Percentiles rank a stretch among this genome's conserved stretches.
Evolutionary conservation across 2,113 vertebrate species (phyloP).

Genomic region (Strigops habroptila): DNA sequence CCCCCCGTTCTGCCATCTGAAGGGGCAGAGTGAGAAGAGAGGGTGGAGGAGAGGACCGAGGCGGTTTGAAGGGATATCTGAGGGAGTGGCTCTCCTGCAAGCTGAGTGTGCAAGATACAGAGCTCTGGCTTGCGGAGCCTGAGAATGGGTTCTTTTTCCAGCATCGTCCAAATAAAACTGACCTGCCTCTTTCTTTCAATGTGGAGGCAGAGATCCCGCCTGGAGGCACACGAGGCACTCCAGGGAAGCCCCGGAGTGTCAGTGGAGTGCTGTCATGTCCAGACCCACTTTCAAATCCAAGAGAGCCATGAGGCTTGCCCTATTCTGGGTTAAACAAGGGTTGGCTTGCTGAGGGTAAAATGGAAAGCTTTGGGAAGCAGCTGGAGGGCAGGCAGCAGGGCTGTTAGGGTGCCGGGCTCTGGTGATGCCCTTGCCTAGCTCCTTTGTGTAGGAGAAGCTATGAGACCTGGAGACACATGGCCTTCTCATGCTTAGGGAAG

Average conservation of each 20-base stretch:
- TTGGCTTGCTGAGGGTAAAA: background rate
- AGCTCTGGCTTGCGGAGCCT: background rate
- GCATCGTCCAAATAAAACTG: background rate
- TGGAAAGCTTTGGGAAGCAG: background rate
- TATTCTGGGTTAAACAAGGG: background rate
- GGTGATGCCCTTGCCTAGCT: background rate
- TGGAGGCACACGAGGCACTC: background rate
- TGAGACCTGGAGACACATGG: background rate
- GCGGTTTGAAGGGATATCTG: accelerated
- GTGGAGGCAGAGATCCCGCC: background rate
- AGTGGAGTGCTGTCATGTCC: background rate
- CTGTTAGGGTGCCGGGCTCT: background rate
- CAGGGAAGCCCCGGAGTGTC: background rate
- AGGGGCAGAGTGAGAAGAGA: background rate
- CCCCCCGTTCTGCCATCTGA: accelerated
- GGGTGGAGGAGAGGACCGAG: background rate
- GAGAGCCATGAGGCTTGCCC: background rate
- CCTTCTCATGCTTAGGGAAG: background rate
- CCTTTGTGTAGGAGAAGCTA: background rate
- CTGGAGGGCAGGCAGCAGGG: background rate
- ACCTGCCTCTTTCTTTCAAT: background rate
- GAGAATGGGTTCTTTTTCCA: background rate
- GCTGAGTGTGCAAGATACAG: background rate
- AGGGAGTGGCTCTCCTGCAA: background rate
- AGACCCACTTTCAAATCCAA: background rate